Base-by-base conservation (phyloP, 1,140 invertebrate species). In the Nymphalis io region DNA sequence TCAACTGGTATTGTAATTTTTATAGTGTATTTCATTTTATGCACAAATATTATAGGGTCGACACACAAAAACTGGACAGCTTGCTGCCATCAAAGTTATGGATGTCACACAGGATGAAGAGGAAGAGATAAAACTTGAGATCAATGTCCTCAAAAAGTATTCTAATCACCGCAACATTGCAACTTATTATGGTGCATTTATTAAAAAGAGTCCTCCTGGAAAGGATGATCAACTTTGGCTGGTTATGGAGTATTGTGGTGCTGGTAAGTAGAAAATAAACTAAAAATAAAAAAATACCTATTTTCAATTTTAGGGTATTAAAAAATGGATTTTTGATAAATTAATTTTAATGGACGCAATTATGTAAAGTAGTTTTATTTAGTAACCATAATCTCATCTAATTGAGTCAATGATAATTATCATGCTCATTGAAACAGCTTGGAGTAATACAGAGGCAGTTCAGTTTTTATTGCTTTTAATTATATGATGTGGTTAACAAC, bases 191-290 rank as follows among this genome's bases (percentile, higher is more conserved):
- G 99, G 99, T 77, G 99, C 99, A 79, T 99, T 99, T 92, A 99
- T 99, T 62, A 99, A 99, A 92, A 99, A 99, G 92, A 98, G 97
- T 81, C 98, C 97, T 55, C 97, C 98, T 3, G 99, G 98, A 2
- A 99, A 99, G 93, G 98, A 99, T 93, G 99, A 99, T 92, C 99
- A 99, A 87, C 93, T 99, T 66, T 99, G 98, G 98, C 93, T 99
- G 83, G 99, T 99, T 38, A 99, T 99, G 99, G 99, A 99, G 92
- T 99, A 99, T 89, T 99, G 99, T 94, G 99, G 99, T 80, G 98
- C 98, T 87, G 99, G 95, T 93, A 68, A 80, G 85, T 86, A 57
- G 39, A 33, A 40, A 0, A n/a, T 16, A 33, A 27, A 48, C 6
- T 59, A 42, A 13, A 44, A n/a, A 15, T 40, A 40, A 55, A 55